Base-by-base conservation (phyloP, 2,797 vertebrate species). In the Fratercula arctica region DNA sequence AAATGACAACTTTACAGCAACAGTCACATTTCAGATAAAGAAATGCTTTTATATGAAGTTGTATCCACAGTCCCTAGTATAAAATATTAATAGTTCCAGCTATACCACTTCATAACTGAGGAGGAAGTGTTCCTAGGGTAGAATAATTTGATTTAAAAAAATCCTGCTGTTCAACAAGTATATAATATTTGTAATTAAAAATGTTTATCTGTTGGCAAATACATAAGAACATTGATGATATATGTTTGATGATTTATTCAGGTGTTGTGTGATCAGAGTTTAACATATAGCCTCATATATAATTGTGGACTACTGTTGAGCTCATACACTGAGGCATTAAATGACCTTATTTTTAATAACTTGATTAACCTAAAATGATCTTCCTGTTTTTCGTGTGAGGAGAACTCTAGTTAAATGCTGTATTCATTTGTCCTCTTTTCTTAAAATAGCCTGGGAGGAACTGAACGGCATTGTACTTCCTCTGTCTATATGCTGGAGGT, bases 381-480 rank as follows among this genome's bases (percentile, higher is more conserved):
- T 78, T 89, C 24, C 53, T 95, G 35, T n/a, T 93, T 89, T 85
- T 72, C 1, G 0, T 91, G 56, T 54, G 35, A 91, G 39, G 23
- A 37, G 33, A 90, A 41, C 29, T 94, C 70, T 9, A 33, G 89
- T 61, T 94, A 81, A 95, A 92, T 12, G 29, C 83, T 90, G 37
- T 31, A 72, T 87, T 92, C 16, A 0, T 67, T 84, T 85, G 76
- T 67, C 73, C 81, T 89, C 56, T 94, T 94, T 64, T 92, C 84
- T 89, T 61, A 66, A 91, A 95, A 97, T 87, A 93, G 86, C 75
- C 54, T 91, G 94, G 91, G 95, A 96, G 96, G 94, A 95, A 93
- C 94, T 93, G 89, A 91, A 78, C 0, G 0, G 33, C 69, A 46
- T 82, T 93, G 68, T 87, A 68, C 84, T 74, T 92, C 75, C 75